phyloP scores from a whole-genome alignment of 2,888 invertebrate genomes.

The Nomada fabriciana region DNA sequence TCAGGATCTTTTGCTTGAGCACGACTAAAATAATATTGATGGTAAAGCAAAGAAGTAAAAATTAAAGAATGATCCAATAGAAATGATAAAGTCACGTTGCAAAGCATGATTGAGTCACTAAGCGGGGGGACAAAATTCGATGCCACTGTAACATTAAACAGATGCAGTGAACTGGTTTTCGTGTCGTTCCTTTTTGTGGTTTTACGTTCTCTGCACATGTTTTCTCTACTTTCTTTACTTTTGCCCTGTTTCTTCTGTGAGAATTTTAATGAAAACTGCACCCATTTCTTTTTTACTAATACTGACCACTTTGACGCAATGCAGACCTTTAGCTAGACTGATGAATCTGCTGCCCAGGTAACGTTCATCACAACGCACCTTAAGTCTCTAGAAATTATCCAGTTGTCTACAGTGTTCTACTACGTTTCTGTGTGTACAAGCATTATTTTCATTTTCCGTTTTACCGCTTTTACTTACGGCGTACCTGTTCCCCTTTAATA shows the following conservation, averaged over 20 bases:
- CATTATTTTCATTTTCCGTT: slow-evolving; percentile 12
- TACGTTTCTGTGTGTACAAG: slow-evolving; percentile 43
- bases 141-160: background rate
- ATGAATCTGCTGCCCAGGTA: slow-evolving; percentile 97
- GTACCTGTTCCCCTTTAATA: too few relatives aligned
- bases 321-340: slow-evolving; percentile 95
- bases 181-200: slow-evolving; percentile 55
- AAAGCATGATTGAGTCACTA: background rate
- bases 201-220: slow-evolving; percentile 60
- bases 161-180: background rate
- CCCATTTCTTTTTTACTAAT: slow-evolving; percentile 82
- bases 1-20: too few relatives aligned
- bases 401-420: slow-evolving; percentile 61
- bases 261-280: slow-evolving; percentile 67
- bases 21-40: too few relatives aligned
- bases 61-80: too few relatives aligned
- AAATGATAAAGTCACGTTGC: background rate
- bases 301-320: slow-evolving; percentile 84
- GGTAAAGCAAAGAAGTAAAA: too few relatives aligned
- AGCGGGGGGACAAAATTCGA: background rate
- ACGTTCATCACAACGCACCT: slow-evolving; percentile 85
- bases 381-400: slow-evolving; percentile 77
- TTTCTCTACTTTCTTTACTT: slow-evolving; percentile 62
- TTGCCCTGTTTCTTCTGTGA: slow-evolving; percentile 49
- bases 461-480: background rate